Conservation (phyloP, 2,888 invertebrate genomes). For the Beris morrisii region DNA sequence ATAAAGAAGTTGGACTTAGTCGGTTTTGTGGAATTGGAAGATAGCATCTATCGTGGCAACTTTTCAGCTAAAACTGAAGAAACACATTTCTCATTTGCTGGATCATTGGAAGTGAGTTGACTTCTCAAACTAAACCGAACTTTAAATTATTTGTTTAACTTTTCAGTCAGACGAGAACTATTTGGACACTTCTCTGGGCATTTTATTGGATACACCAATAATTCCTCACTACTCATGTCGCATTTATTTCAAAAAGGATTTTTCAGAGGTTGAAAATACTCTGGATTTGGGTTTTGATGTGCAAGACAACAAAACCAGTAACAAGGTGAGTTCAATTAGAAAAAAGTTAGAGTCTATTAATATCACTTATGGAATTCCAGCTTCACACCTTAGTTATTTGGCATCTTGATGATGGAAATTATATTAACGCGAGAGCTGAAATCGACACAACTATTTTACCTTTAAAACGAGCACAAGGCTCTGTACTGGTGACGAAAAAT, state of each 20-base stretch:
- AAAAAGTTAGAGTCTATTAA: neutral
- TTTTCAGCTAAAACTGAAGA: constrained; percentile 58
- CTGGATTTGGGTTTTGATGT: constrained; percentile 66
- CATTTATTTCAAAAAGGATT: constrained; percentile 69
- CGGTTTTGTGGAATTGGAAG: constrained; percentile 57
- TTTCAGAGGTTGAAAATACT: constrained; percentile 65
- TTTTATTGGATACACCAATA: constrained; percentile 66
- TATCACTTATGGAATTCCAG: constrained; percentile 44
- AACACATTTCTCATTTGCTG: constrained; percentile 59
- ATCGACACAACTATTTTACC: constrained; percentile 52
- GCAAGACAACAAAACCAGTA: constrained; percentile 60
- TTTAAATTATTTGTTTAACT: constrained; percentile 7
- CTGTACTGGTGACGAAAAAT: constrained; percentile 46
- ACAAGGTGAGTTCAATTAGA: constrained; percentile 56
- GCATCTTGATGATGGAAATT: constrained; percentile 56
- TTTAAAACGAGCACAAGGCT: constrained; percentile 47
- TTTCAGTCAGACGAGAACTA: constrained; percentile 62
- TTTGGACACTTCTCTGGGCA: constrained; percentile 63
- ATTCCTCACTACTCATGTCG: constrained; percentile 67
- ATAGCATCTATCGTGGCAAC: constrained; percentile 59
- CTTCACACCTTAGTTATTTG: constrained; percentile 58
- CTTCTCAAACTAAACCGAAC: neutral
- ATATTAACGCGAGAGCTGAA: constrained; percentile 57
- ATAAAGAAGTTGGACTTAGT: constrained; percentile 58
- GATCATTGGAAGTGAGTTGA: constrained; percentile 60